Percentiles rank a stretch among this genome's conserved stretches.
phyloP scores from a whole-genome alignment of 2,797 vertebrate genomes.

The Nyctibius grandis region DNA sequence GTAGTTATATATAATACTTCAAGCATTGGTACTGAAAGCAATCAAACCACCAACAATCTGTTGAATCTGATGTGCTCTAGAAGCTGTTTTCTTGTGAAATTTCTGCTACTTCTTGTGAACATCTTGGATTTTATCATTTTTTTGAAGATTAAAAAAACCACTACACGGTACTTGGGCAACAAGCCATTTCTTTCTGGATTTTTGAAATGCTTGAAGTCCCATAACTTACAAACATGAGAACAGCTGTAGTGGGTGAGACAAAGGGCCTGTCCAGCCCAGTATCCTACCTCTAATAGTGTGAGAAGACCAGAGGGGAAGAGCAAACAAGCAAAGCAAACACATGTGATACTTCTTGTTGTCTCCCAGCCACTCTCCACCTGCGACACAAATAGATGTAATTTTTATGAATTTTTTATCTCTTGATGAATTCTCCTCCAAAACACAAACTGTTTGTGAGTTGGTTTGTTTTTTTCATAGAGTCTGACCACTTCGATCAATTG shows the following conservation, averaged over 20 bases:
- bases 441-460: neutral
- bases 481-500: neutral
- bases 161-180: neutral
- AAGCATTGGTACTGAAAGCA: neutral
- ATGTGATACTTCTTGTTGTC: neutral
- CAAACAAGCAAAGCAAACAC: neutral
- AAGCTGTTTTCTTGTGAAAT: neutral
- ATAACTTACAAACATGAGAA: slow-evolving; percentile 7
- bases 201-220: slow-evolving; percentile 8
- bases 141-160: slow-evolving; percentile 30
- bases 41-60: neutral
- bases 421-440: neutral
- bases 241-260: neutral
- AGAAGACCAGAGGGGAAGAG: neutral
- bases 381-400: neutral
- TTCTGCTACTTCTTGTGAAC: neutral
- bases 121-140: neutral
- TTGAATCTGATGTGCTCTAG: neutral
- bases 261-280: neutral
- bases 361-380: neutral
- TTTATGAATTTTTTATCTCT: neutral
- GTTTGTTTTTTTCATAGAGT: neutral
- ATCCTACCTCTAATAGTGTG: neutral
- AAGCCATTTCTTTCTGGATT: neutral
- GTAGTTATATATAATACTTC: neutral